Base-by-base conservation (phyloP, 2,888 invertebrate genomes). In the Apamea epomidion region DNA sequence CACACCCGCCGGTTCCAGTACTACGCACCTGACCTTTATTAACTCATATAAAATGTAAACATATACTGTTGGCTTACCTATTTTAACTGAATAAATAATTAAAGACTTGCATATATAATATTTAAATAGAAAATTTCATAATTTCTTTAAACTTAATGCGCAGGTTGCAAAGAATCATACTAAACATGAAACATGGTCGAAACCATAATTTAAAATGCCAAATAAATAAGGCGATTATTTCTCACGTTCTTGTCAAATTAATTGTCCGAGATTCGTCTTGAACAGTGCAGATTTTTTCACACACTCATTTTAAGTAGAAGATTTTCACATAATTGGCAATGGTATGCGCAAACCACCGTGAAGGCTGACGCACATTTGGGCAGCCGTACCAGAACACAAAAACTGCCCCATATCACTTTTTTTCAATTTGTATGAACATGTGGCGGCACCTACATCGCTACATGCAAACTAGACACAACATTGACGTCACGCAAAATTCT, bases 241-340 rank as follows among this genome's bases (percentile, higher is more conserved):
- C 74, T 29, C 82, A 82, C 64, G 82, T 14, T 82, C 45, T 65
- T 58, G 29, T 48, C n/a, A 14, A 32, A 32, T 32, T 32, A 32
- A 32, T 32, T 32, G 32, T 32, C 32, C 32, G 32, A 2, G 32
- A 32, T 32, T 32, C 2, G 32, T 32, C 32, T 80, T 71, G 29
- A 73, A 54, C 12, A 42, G 32, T 18, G 42, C 42, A 37, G 18
- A 54, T 64, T 3, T 6, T 54, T 45, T 58, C 74, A 18, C 45
- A 64, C 54, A 65, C 29, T 62, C 29, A 29, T 37, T 51, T 54
- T 32, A 37, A 6, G 25, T 72, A 32, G 5, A 42, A 51, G 1
- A 72, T 71, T 51, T 62, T 62, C 51, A 29, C n/a, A 32, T 32
- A 51, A n/a, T 58, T 21, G 21, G 4, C 21, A 37, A 29, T 58